A percentile compares a stretch with the other conserved stretches of the same genome.
Conservation (phyloP, 2,113 vertebrate genomes). For the Gambusia holbrooki region DNA sequence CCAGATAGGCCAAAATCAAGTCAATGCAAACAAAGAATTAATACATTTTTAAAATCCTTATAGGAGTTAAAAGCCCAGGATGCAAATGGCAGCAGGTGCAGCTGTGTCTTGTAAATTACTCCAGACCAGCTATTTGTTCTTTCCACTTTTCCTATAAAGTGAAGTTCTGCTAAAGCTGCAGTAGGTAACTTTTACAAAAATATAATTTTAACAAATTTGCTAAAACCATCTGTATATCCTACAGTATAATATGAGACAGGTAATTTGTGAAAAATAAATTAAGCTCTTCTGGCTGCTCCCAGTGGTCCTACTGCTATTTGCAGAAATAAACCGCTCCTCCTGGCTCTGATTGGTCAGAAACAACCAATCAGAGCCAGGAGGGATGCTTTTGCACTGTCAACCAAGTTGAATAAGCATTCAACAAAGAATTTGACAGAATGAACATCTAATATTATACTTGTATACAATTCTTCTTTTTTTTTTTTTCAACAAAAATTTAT, state of each 20-base stretch:
- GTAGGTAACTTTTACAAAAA: too few relatives aligned
- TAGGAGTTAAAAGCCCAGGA: slow-evolving; percentile 51
- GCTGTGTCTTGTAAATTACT: slow-evolving; percentile 41
- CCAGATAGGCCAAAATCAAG: slow-evolving; percentile 9
- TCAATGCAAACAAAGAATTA: slow-evolving; percentile 2
- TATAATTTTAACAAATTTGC: too few relatives aligned
- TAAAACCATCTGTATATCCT: too few relatives aligned
- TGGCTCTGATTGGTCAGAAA: too few relatives aligned
- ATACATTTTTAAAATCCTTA: slow-evolving; percentile 24
- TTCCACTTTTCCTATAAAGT: slow-evolving; percentile 10
- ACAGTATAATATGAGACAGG: too few relatives aligned
- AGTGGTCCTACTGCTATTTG: too few relatives aligned
- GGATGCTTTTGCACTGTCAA: too few relatives aligned
- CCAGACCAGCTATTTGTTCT: slow-evolving; percentile 31
- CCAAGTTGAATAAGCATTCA: not conserved
- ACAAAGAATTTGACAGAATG: not conserved
- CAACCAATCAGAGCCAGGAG: too few relatives aligned
- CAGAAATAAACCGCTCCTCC: too few relatives aligned
- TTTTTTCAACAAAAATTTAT: not conserved
- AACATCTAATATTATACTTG: not conserved
- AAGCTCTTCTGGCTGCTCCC: too few relatives aligned
- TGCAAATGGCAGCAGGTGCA: slow-evolving; percentile 39
- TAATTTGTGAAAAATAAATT: too few relatives aligned
- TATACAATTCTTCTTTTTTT: not conserved
- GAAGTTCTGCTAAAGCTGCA: not conserved